Conservation (phyloP, 1,140 invertebrate species). For the Trachymyrmex cornetzi region DNA sequence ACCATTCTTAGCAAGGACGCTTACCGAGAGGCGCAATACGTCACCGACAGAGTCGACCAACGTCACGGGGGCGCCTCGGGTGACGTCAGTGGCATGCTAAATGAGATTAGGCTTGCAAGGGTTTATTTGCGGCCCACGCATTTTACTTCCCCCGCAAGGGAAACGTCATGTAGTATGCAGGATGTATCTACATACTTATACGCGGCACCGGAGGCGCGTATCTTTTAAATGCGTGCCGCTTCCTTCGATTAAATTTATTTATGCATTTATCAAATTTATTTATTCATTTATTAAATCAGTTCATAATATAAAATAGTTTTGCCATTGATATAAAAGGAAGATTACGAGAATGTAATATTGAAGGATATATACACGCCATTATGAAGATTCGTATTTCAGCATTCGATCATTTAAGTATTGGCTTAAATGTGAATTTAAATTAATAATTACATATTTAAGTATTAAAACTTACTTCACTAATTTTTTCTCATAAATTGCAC, state of each 20-base stretch:
- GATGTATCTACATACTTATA: conserved; percentile 38
- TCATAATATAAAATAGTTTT: background rate
- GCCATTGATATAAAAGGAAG: background rate
- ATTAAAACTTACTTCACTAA: background rate
- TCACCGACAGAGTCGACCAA: conserved; percentile 66
- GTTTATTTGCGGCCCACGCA: conserved; percentile 71
- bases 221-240: background rate
- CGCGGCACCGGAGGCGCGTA: background rate
- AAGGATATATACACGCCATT: background rate
- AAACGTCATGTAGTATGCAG: conserved; percentile 44
- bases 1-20: conserved; percentile 71
- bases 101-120: conserved; percentile 73
- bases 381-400: background rate
- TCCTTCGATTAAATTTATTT: conserved; percentile 16
- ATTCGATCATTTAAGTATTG: background rate
- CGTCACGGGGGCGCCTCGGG: conserved; percentile 66
- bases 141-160: conserved; percentile 26
- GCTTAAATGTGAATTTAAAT: background rate
- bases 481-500: background rate
- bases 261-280: conserved; percentile 20
- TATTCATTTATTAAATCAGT: conserved; percentile 3
- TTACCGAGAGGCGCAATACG: conserved; percentile 48
- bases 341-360: background rate
- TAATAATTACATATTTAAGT: background rate
- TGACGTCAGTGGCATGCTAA: conserved; percentile 75